phyloP scores from a whole-genome alignment of 2,888 invertebrate genomes.

The Acanthoscelides obtectus region DNA sequence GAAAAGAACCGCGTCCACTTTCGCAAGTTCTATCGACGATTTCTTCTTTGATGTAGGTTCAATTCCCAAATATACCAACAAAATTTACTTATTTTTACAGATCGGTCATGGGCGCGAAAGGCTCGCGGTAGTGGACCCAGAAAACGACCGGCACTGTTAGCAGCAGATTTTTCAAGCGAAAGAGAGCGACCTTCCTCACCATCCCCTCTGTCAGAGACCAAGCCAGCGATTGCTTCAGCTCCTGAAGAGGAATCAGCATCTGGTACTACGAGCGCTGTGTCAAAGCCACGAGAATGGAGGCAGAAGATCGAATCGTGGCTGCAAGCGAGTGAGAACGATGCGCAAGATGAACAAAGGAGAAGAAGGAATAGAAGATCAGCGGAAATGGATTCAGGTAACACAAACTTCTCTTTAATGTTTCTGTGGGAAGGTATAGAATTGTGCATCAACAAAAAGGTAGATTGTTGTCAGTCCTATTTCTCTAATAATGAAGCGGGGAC shows the following conservation, averaged over 20 bases:
- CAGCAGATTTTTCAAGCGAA: conserved; percentile 67
- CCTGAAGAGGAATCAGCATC: conserved; percentile 50
- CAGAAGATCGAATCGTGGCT: conserved; percentile 91
- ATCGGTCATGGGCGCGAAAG: conserved; percentile 85
- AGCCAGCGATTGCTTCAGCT: conserved; percentile 50
- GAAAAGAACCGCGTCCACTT: too few species aligned
- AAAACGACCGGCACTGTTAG: conserved; percentile 73
- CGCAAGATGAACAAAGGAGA: conserved; percentile 64
- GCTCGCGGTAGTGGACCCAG: conserved; percentile 66
- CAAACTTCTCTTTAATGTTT: neutral
- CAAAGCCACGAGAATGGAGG: conserved; percentile 68
- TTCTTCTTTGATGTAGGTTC: too few species aligned
- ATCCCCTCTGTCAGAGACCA: conserved; percentile 56
- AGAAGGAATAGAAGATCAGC: conserved; percentile 68
- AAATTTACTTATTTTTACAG: conserved; percentile 45
- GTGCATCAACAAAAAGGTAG: too few species aligned
- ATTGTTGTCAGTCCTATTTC: too few species aligned
- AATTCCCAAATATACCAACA: too few species aligned
- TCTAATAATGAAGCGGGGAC: neutral
- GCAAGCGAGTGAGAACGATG: conserved; percentile 79
- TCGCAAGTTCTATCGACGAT: too few species aligned
- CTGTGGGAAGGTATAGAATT: too few species aligned
- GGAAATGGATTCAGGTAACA: conserved; percentile 77
- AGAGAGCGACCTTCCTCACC: conserved; percentile 70
- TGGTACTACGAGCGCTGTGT: neutral